These are phyloP conservation scores for Morpho helenor DNA, from an alignment of 2,888 invertebrate species.

Conservation along the genomic window DNA sequence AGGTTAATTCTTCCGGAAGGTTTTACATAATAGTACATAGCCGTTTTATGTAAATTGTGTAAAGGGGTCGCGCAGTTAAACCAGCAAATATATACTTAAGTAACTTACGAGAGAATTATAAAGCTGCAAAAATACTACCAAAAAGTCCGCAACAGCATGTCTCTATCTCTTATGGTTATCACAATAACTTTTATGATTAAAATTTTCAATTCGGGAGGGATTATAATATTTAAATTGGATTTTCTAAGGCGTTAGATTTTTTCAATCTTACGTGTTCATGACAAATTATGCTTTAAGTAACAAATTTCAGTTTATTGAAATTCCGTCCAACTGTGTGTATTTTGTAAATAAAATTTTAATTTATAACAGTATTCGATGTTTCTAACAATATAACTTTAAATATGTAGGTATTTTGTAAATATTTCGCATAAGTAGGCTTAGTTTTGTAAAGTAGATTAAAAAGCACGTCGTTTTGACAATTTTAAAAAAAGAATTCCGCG, in stretches of 20 bases:
- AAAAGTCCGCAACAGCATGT: no score
- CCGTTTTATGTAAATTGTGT: no score
- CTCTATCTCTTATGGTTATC: no score
- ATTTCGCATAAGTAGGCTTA: slow-evolving; percentile 13
- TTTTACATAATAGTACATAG: no score
- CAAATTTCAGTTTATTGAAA: slow-evolving; percentile 41
- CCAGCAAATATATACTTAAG: no score
- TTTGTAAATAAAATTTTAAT: slow-evolving; percentile 59
- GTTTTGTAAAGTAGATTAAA: slow-evolving; percentile 14
- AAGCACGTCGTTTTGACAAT: slow-evolving; percentile 8
- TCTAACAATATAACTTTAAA: slow-evolving; percentile 29
- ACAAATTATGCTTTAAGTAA: slow-evolving; percentile 42
- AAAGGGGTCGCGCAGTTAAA: no score
- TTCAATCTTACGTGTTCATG: slow-evolving; percentile 28
- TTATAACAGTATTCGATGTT: slow-evolving; percentile 52
- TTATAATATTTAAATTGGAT: background rate
- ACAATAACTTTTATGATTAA: no score
- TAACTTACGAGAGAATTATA: no score
- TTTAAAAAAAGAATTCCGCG: slow-evolving; percentile 12
- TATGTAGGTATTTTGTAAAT: slow-evolving; percentile 25
- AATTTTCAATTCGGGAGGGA: no score
- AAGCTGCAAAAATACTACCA: no score
- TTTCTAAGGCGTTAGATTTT: slow-evolving; percentile 1
- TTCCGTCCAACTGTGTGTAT: slow-evolving; percentile 39
- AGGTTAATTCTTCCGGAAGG: no score